Evolutionary conservation across 2,113 vertebrate species (phyloP), one percentile per base, ranked within the genome.

Genomic region (Tautogolabrus adspersus): DNA sequence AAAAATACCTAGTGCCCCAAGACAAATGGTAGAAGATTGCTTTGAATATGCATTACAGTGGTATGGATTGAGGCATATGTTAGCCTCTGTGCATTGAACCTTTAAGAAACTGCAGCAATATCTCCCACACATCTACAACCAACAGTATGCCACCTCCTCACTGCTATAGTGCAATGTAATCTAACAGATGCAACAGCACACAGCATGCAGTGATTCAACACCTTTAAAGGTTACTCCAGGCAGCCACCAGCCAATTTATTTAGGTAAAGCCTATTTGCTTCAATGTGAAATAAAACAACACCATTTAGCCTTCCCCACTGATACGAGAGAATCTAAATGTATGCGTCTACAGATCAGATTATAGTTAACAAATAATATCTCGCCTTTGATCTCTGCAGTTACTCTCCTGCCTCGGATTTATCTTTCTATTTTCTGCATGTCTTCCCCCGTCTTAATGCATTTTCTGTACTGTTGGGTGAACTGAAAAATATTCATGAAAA

Each of bases 401-500:
- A 57, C 47, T 47, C 55, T 49, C 47, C 47, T 66, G 22, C 30
- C 26, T 60, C 18, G 37, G 22, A 34, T 52, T 74, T 69, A 75
- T 68, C 44, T 44, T 54, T 60, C 46, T 55, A 55, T 71, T 66
- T 75, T 70, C 46, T 51, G 71, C 49, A 26, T 63, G 77, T 47
- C 64, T 62, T 49, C 5, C 3, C 10, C 52, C 59, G 51, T 34
- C 54, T 61, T n/a, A 52, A 59, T n/a, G 21, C 47, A 72, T 65
- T 74, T 60, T 56, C 77, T 66, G 8, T 12, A 4, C 26, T 61
- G 26, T 22, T 61, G 42, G 40, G 56, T 76, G 46, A 66, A 82
- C 54, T 56, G 47, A 67, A 67, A 67, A 62, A 63, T 72, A 66
- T 62, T 42, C 55, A 71, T 61, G 76, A 77, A 67, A 38, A 52